A percentile compares a stretch with the other conserved stretches of the same genome.
Evolutionary conservation across 2,888 invertebrate genomes (phyloP).

Genomic region (Baronia brevicornis): DNA sequence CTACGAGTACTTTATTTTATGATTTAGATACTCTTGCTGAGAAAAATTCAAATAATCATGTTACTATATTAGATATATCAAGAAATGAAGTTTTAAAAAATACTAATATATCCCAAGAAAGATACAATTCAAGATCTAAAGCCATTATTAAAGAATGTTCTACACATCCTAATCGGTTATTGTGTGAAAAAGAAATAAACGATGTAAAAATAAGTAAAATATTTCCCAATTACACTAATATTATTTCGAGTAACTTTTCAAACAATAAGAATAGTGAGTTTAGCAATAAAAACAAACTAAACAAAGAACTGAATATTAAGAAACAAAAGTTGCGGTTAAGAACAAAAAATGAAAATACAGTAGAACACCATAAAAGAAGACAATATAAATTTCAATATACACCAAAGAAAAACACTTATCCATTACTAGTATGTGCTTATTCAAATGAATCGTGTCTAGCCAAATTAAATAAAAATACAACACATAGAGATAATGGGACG

Average conservation of each 20-base stretch:
- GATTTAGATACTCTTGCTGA: constrained; percentile 55
- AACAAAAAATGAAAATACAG: constrained; percentile 48
- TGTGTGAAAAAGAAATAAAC: constrained; percentile 29
- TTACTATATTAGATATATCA: constrained; percentile 31
- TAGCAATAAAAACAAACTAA: constrained; percentile 17
- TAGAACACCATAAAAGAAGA: constrained; percentile 34
- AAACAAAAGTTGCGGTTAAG: constrained; percentile 51
- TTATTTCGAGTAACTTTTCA: constrained; percentile 17
- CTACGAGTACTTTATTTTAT: constrained; percentile 56
- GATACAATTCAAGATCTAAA: constrained; percentile 26
- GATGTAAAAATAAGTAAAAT: constrained; percentile 40
- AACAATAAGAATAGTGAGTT: constrained; percentile 4
- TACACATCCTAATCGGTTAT: constrained; percentile 37
- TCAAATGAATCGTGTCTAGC: constrained; percentile 22
- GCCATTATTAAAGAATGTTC: constrained; percentile 50
- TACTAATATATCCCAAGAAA: constrained; percentile 1
- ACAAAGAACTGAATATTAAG: constrained; percentile 28
- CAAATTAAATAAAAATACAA: constrained; percentile 22
- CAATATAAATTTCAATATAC: constrained; percentile 41
- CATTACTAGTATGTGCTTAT: constrained; percentile 24
- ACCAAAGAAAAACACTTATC: constrained; percentile 33
- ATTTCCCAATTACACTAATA: constrained; percentile 29
- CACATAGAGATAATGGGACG: constrained; percentile 20
- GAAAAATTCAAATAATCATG: constrained; percentile 47
- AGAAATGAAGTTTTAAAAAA: constrained; percentile 27